Percentiles rank a stretch among this genome's conserved stretches.
phyloP scores from a whole-genome alignment of 2,797 vertebrate species.

The Parambassis ranga region DNA sequence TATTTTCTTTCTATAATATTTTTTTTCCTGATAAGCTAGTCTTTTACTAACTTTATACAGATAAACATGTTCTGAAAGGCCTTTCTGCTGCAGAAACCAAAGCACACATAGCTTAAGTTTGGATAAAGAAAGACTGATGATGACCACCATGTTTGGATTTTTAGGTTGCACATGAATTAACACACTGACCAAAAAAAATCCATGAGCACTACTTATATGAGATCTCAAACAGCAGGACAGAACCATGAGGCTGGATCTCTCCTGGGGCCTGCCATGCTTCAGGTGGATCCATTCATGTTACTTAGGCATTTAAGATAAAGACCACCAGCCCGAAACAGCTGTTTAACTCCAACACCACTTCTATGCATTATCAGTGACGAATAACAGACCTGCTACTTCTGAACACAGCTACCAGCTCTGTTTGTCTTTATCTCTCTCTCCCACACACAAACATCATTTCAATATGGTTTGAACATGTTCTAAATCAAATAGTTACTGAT shows the following conservation, averaged over 20 bases:
- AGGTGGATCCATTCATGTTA: constrained; percentile 12
- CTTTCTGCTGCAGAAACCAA: neutral
- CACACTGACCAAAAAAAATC: neutral
- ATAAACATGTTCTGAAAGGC: no score
- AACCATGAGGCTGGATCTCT: neutral
- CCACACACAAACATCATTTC: neutral
- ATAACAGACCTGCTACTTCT: constrained; percentile 26
- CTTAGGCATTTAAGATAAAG: constrained; percentile 27
- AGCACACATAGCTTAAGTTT: neutral
- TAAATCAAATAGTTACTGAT: constrained; percentile 12
- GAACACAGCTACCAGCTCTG: constrained; percentile 3
- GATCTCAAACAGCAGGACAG: neutral
- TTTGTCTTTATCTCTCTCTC: no score
- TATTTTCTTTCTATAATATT: no score
- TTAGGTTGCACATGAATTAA: neutral
- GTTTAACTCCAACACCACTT: constrained; percentile 24
- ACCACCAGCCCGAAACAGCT: constrained; percentile 20
- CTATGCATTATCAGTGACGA: constrained; percentile 26
- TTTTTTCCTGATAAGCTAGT: no score
- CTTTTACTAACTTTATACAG: no score
- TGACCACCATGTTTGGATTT: neutral
- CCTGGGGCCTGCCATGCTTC: constrained; percentile 3
- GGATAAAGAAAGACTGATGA: neutral
- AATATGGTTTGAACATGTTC: constrained; percentile 6
- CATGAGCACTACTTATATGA: neutral